Percentiles rank a stretch among this genome's conserved stretches.
phyloP scores from a whole-genome alignment of 2,888 invertebrate genomes.

The Amphipyra tragopoginis region DNA sequence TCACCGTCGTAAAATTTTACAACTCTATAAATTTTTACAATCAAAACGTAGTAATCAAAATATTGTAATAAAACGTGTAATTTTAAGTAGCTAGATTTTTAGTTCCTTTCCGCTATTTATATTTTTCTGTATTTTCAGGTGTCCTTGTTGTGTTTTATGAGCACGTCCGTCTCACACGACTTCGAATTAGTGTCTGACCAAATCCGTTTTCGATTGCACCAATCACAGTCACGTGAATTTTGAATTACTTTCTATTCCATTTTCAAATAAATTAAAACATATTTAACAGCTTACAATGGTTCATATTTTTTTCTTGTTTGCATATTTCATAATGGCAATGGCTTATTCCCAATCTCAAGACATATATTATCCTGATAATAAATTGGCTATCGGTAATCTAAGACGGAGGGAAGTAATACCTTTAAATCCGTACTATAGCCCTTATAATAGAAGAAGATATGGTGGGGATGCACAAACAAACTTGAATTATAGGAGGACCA shows the following conservation, averaged over 20 bases:
- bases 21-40: slow-evolving; percentile 20
- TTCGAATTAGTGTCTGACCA: slow-evolving; percentile 17
- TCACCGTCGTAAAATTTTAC: slow-evolving; percentile 28
- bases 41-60: slow-evolving; percentile 14
- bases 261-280: background rate
- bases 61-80: slow-evolving; percentile 4
- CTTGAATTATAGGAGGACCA: slow-evolving; percentile 55
- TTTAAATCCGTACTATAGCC: slow-evolving; percentile 36
- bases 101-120: background rate
- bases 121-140: background rate
- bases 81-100: background rate
- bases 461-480: slow-evolving; percentile 24
- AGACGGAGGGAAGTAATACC: slow-evolving; percentile 52
- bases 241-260: slow-evolving; percentile 1
- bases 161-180: background rate
- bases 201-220: slow-evolving; percentile 11
- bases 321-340: background rate
- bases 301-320: background rate
- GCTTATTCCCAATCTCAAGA: slow-evolving; percentile 42
- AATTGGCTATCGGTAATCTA: slow-evolving; percentile 46
- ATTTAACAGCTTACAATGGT: slow-evolving; percentile 14
- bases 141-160: background rate
- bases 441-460: slow-evolving; percentile 34
- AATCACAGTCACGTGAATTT: slow-evolving; percentile 8
- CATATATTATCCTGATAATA: slow-evolving; percentile 38